Evolutionary conservation across 2,888 invertebrate species (phyloP), one percentile per base, ranked within the genome.

Genomic region (Macaria notata): DNA sequence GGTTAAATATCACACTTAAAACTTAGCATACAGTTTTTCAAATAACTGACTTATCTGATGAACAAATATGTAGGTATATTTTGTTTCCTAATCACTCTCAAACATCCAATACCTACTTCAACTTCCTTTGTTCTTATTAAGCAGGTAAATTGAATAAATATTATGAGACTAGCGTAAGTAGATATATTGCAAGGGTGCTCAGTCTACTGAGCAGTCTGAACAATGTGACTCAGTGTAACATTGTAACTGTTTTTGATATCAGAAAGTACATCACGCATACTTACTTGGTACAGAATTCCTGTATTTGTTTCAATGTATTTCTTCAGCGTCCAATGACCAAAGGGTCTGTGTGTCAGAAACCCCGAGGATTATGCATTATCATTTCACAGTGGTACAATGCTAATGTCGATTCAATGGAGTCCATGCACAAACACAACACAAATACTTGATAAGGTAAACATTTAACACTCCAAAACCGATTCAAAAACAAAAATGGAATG

Each of bases 281-380:
- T 74, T 62, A 77, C 75, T 59, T 63, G 56, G 51, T 60, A 61
- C 61, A 38, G 47, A 57, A 47, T 61, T 62, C 56, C 54, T 56
- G 62, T 65, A 61, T 63, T 57, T 48, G 54, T 52, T 62, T 39
- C 36, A 59, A 61, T 41, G 49, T 31, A 43, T 61, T 50, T 63
- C 62, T 59, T 69, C 70, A 70, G 65, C 62, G 71, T 66, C 59
- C 55, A 54, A 56, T 56, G 62, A 69, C 73, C 82, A 84, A 78
- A 75, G 72, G 73, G 69, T 69, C 73, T 70, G 70, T 75, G 73
- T 76, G 72, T 82, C 79, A 79, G 70, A 71, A 71, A 60, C 64
- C 68, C 76, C 71, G 75, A 73, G 67, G 76, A 84, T 77, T 78
- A 76, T 81, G 81, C 82, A 83, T 79, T 79, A 73, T 86, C 84